Base-by-base conservation (phyloP, 2,113 vertebrate species). In the Dolichallabes microphthalmus region DNA sequence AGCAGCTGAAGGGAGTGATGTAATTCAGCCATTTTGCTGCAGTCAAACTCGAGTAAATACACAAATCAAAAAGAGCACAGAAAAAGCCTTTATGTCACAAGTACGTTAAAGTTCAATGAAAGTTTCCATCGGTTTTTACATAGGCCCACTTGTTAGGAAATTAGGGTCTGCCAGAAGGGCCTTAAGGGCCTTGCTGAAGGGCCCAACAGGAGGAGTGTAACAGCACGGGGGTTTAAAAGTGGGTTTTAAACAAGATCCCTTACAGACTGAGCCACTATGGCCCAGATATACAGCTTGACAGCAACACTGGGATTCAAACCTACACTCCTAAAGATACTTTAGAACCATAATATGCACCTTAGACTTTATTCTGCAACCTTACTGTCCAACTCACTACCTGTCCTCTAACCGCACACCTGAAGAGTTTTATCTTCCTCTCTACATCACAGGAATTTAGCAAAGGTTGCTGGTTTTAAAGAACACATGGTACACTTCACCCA, bases 21-120 rank as follows among this genome's bases (percentile, higher is more conserved):
- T 71, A 68, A 81, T 85, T 85, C 74, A 82, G 83, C 83, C 78
- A 85, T 76, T 66, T 82, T 53, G 55, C 32, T 83, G 57, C n/a
- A 74, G 66, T 69, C 55, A 32, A 32, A 73, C 35, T 9, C 25
- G 58, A 77, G 80, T 25, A 50, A 88, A 20, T 61, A 89, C 64
- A 52, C 77, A 81, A 64, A 83, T 27, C 58, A 64, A 30, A 53
- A 5, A 17, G 10, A 63, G 27, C 7, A 14, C 6, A 17, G 30
- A 27, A 45, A 30, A 53, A 50, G 13, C 73, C 4, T 25, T 73
- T 27, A 75, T 55, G 13, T 30, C 50, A 30, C 52, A 3, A 8
- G 53, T 32, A 68, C 64, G 32, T 68, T 11, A 39, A 9, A 19
- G 14, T 35, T 3, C 66, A 35, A 19, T 39, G 68, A 39, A 71